Evolutionary conservation across 2,113 vertebrate species (phyloP).

Genomic region (Rhipidura dahli): DNA sequence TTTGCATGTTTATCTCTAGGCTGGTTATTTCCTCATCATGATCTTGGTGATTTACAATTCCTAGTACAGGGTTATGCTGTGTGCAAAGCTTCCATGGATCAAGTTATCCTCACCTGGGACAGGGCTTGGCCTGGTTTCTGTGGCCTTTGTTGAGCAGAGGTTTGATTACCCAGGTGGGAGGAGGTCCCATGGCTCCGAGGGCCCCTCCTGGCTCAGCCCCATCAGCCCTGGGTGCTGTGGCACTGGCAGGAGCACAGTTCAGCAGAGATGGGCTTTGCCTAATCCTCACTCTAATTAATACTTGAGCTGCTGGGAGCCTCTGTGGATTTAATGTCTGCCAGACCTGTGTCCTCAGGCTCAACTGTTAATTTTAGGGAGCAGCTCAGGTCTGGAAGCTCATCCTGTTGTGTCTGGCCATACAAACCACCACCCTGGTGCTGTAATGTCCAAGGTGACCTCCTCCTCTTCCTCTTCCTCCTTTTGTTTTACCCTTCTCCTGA

Average conservation of each 20-base stretch:
- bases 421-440: background rate
- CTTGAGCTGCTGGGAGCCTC: background rate
- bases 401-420: background rate
- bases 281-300: background rate
- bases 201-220: background rate
- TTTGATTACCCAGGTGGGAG: fast-evolving
- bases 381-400: background rate
- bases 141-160: too few relatives aligned
- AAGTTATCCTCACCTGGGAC: background rate
- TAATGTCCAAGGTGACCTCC: background rate
- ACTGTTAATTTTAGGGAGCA: background rate
- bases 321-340: background rate
- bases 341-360: background rate
- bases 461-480: background rate
- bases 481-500: background rate
- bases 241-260: background rate
- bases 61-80: background rate
- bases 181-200: fast-evolving
- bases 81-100: background rate
- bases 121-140: background rate
- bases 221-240: background rate
- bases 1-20: background rate
- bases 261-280: background rate
- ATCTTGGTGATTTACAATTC: background rate
- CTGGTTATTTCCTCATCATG: background rate